Conservation (phyloP, 2,888 invertebrate species). For the Catocala sponsa region DNA sequence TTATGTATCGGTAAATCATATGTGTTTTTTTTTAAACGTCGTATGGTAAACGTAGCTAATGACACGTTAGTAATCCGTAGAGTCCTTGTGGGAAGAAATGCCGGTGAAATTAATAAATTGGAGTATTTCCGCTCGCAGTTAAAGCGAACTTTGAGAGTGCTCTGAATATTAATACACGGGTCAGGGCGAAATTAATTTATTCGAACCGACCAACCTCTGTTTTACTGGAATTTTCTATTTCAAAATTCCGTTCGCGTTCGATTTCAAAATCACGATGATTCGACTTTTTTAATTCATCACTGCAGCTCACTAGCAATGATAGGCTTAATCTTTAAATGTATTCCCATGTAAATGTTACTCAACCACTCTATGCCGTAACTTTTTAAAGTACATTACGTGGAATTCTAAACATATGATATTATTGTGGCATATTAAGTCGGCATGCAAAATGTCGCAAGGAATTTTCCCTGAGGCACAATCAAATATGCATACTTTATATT, state of each 20-base stretch:
- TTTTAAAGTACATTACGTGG: background rate
- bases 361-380: background rate
- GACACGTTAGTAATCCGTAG: conserved; percentile 62
- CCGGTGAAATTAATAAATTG: conserved; percentile 80
- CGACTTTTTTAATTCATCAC: conserved; percentile 49
- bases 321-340: conserved; percentile 22
- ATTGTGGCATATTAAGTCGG: conserved; percentile 2
- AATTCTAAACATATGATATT: background rate
- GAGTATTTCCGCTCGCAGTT: conserved; percentile 80
- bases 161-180: conserved; percentile 85
- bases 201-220: conserved; percentile 78
- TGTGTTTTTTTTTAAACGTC: conserved; percentile 38
- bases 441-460: conserved; percentile 6
- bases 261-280: conserved; percentile 69
- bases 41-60: conserved; percentile 52
- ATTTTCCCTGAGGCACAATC: conserved; percentile 27
- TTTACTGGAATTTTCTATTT: conserved; percentile 78
- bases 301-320: conserved; percentile 29
- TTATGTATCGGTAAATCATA: conserved; percentile 1
- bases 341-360: conserved; percentile 14
- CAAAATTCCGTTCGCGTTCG: conserved; percentile 74
- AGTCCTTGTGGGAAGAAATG: conserved; percentile 64
- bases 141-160: conserved; percentile 83
- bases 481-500: conserved; percentile 32
- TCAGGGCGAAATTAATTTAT: conserved; percentile 84